Conservation (phyloP, 92 coral and sea anemone genomes). For the Zoanthus gigantus region DNA sequence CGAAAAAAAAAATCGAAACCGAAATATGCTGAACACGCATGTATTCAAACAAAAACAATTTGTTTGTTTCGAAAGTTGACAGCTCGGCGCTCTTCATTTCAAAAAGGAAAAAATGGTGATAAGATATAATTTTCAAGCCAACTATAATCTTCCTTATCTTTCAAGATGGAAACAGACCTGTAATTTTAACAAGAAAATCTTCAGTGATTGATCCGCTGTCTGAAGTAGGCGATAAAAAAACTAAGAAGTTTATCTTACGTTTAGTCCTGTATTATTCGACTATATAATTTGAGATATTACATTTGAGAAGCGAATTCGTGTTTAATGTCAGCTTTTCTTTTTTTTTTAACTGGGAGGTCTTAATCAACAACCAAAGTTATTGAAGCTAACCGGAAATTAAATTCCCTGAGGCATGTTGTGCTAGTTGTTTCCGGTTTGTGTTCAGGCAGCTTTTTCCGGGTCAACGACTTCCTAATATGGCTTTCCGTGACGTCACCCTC, state of each 20-base stretch:
- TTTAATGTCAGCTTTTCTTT: neutral
- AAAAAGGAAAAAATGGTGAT: neutral
- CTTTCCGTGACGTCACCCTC: neutral
- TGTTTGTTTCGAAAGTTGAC: neutral
- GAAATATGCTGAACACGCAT: neutral
- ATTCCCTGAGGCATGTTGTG: neutral
- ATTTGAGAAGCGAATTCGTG: neutral
- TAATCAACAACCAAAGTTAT: neutral
- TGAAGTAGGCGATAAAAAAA: neutral
- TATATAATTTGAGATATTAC: neutral
- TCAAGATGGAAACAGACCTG: conserved; percentile 10
- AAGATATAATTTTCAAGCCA: neutral
- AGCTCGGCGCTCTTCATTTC: neutral
- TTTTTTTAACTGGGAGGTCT: conserved; percentile 15
- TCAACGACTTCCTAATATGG: neutral
- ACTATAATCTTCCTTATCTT: conserved; percentile 5
- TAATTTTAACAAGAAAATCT: neutral
- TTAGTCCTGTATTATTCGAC: neutral
- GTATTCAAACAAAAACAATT: neutral
- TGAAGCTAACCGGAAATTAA: neutral
- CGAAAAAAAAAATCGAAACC: neutral
- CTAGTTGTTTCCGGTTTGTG: conserved; percentile 12
- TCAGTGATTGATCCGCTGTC: neutral
- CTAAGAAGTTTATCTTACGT: neutral
- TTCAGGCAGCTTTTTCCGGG: neutral